Conservation (phyloP, 2,797 vertebrate genomes). For the Helarctos malayanus region DNA sequence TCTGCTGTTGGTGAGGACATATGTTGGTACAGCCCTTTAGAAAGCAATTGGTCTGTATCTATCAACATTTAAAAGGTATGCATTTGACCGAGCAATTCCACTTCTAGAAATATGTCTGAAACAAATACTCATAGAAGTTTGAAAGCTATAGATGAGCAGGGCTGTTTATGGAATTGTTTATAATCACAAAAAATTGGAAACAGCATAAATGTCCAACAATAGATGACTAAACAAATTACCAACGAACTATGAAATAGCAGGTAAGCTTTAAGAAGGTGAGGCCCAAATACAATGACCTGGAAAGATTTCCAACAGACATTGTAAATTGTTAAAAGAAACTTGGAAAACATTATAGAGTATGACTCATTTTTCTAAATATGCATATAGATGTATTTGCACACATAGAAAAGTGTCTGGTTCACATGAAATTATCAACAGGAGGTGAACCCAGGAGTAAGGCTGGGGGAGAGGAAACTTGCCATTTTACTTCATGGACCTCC, state of each 20-base stretch:
- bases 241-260: neutral
- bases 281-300: neutral
- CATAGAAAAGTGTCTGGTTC: neutral
- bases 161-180: neutral
- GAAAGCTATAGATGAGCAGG: neutral
- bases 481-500: neutral
- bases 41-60: neutral
- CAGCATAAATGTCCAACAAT: neutral
- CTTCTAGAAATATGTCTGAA: neutral
- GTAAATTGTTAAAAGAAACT: slow-evolving; percentile 15
- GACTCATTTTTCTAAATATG: neutral
- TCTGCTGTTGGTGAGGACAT: neutral
- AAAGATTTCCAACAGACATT: neutral
- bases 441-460: neutral
- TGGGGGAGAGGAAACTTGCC: neutral
- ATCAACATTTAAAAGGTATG: neutral
- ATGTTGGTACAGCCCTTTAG: neutral
- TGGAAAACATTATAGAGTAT: neutral
- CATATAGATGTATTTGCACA: neutral
- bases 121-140: neutral
- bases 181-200: neutral
- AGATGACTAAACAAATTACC: neutral
- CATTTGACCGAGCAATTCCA: neutral
- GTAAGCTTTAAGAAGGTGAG: neutral
- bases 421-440: neutral